A percentile compares a stretch with the other conserved stretches of the same genome.
Evolutionary conservation across 2,797 vertebrate species (phyloP).

Genomic region (Enoplosus armatus): DNA sequence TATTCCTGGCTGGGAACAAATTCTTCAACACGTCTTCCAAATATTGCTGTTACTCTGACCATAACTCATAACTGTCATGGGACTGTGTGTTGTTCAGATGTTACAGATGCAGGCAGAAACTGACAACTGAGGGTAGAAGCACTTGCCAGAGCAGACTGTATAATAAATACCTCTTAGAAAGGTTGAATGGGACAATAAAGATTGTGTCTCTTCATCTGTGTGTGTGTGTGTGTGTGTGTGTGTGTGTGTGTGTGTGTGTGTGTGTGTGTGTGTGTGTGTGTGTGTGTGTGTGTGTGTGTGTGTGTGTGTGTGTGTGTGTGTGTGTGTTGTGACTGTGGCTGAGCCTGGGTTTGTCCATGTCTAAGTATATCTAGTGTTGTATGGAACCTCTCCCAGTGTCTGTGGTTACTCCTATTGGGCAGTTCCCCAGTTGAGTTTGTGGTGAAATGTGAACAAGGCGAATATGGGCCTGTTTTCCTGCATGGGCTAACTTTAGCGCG

Average conservation of each 20-base stretch:
- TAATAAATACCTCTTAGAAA: constrained; percentile 45
- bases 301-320: constrained; percentile 34
- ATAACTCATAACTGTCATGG: not conserved
- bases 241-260: constrained; percentile 36
- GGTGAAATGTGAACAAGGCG: constrained; percentile 65
- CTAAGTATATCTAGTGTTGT: constrained; percentile 76
- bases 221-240: constrained; percentile 22
- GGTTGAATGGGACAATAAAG: constrained; percentile 19
- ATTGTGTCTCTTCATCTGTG: constrained; percentile 28
- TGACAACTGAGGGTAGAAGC: not conserved
- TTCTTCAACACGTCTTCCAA: not conserved
- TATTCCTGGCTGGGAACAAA: constrained; percentile 18
- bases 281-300: no score
- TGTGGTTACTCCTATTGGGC: constrained; percentile 72
- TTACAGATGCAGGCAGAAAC: constrained; percentile 1
- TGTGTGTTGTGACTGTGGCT: constrained; percentile 53
- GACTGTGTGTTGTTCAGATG: constrained; percentile 19
- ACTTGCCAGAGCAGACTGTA: constrained; percentile 18
- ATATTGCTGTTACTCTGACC: constrained; percentile 6
- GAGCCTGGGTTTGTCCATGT: constrained; percentile 52
- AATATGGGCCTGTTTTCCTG: constrained; percentile 63
- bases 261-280: constrained; percentile 17
- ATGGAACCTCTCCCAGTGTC: constrained; percentile 74
- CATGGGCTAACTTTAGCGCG: constrained; percentile 75
- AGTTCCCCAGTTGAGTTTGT: constrained; percentile 67